Evolutionary conservation across 1,140 invertebrate species (phyloP).

Genomic region (Orussus abietinus): DNA sequence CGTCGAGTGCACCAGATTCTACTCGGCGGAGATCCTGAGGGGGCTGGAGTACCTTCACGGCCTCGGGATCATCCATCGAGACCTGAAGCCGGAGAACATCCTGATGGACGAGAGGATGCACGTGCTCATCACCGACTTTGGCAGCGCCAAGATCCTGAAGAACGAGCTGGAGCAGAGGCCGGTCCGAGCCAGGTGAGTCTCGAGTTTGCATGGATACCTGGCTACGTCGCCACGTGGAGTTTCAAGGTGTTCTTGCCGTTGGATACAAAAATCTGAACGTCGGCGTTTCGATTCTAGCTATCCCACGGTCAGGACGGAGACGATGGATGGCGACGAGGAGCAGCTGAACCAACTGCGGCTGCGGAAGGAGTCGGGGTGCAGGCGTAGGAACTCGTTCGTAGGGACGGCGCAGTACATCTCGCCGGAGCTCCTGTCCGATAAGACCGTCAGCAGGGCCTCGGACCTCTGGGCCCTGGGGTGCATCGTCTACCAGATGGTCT

Average conservation of each 20-base stretch:
- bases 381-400: slow-evolving; percentile 82
- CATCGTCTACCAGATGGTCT: slow-evolving; percentile 96
- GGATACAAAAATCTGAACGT: no score
- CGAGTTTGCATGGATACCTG: no score
- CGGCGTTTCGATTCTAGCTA: no score
- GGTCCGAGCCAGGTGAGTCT: no score
- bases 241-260: no score
- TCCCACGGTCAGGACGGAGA: no score
- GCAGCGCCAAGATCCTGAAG: slow-evolving; percentile 85
- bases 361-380: slow-evolving; percentile 41
- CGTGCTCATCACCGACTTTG: slow-evolving; percentile 95
- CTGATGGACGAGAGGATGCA: slow-evolving; percentile 92
- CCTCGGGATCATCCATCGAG: slow-evolving; percentile 88
- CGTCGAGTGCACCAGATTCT: slow-evolving; percentile 85
- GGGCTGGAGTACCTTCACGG: slow-evolving; percentile 91
- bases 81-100: slow-evolving; percentile 89
- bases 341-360: slow-evolving; percentile 20
- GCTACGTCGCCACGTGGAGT: no score
- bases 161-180: slow-evolving; percentile 45
- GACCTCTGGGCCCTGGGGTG: slow-evolving; percentile 99
- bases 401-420: slow-evolving; percentile 99
- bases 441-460: slow-evolving; percentile 72
- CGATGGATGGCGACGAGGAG: slow-evolving; percentile 27
- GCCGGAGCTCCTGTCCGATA: slow-evolving; percentile 87
- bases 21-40: slow-evolving; percentile 86